Conservation (phyloP, 2,113 vertebrate species). For the Abramis brama region DNA sequence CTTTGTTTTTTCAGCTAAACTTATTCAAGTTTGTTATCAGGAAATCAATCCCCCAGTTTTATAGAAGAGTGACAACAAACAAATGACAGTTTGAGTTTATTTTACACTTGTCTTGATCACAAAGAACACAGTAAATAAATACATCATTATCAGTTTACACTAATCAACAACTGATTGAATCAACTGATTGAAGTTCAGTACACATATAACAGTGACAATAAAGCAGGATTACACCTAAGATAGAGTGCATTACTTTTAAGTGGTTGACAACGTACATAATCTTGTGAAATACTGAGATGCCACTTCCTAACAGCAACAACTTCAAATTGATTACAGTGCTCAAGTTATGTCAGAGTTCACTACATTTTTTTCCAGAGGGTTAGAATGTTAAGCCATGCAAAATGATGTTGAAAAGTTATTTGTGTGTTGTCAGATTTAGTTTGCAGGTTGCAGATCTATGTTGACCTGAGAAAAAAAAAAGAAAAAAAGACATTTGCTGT, state of each 20-base stretch:
- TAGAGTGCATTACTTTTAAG: background rate
- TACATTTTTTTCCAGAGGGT: background rate
- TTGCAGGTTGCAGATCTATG: slow-evolving; percentile 2
- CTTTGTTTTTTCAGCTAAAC: background rate
- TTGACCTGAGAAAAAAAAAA: background rate
- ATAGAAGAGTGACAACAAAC: background rate
- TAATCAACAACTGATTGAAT: background rate
- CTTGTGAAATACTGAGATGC: background rate
- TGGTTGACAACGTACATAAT: background rate
- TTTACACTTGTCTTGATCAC: slow-evolving; percentile 13
- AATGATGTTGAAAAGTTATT: background rate
- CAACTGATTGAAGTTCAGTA: background rate
- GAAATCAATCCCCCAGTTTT: background rate
- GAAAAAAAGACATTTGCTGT: background rate
- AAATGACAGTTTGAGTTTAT: background rate
- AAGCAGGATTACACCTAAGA: background rate
- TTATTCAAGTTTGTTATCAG: background rate
- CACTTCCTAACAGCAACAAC: background rate
- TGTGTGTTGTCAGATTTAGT: background rate
- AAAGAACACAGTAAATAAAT: slow-evolving; percentile 32
- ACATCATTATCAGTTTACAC: background rate
- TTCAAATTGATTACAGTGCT: background rate
- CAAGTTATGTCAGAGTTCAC: background rate
- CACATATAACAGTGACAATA: slow-evolving; percentile 8
- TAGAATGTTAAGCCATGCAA: slow-evolving; percentile 18